These are phyloP conservation scores for Grus americana DNA, from an alignment of 2,113 vertebrate genomes.

Conservation along the genomic window DNA sequence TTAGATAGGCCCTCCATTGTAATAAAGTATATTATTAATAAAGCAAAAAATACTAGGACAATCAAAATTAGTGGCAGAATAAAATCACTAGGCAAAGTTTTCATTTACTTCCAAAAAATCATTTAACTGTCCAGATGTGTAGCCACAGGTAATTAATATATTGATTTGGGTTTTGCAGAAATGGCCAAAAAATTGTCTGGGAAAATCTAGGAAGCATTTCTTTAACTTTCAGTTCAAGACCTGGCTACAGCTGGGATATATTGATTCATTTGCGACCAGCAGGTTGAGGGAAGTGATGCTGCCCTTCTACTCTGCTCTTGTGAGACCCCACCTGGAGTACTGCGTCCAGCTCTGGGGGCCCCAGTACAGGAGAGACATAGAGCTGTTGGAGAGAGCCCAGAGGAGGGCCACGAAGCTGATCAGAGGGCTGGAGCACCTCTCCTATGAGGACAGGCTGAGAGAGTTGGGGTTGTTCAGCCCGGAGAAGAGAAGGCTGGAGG, in stretches of 20 bases:
- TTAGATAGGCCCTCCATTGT: not conserved
- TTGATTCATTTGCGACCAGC: not conserved
- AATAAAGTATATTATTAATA: not conserved
- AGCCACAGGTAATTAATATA: not conserved
- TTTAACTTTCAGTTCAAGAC: not conserved
- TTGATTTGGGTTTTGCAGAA: not conserved
- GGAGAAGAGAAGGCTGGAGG: not conserved
- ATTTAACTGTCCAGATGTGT: not conserved
- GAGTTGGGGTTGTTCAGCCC: not conserved
- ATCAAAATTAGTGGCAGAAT: not conserved
- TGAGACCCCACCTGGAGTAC: not conserved
- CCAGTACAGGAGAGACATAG: too few relatives aligned
- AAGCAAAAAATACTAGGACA: not conserved
- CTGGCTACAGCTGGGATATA: not conserved
- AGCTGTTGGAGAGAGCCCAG: too few relatives aligned
- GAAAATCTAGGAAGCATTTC: not conserved
- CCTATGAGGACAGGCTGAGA: too few relatives aligned
- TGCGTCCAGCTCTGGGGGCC: too few relatives aligned
- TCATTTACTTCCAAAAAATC: not conserved
- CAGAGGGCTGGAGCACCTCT: too few relatives aligned
- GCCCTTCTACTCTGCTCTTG: rapidly evolving
- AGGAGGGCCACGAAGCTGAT: too few relatives aligned
- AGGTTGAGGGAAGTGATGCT: not conserved
- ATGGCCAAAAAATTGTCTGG: not conserved
- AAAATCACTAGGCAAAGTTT: not conserved